Conservation (phyloP, 1,140 invertebrate genomes). For the Polyergus mexicanus region DNA sequence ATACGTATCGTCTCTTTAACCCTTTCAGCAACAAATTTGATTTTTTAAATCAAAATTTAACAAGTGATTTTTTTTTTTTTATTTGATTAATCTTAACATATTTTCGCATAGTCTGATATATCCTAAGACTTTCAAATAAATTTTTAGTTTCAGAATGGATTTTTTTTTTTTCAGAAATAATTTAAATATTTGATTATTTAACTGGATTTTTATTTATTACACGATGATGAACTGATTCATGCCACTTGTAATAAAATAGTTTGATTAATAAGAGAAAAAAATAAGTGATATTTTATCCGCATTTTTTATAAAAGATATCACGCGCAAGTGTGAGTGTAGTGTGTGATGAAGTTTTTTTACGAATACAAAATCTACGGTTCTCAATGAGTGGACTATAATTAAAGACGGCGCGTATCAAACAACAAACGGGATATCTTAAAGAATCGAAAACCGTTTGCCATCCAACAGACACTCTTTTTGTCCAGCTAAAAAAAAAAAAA, state of each 20-base stretch:
- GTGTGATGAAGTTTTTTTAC: background rate
- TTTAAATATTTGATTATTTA: background rate
- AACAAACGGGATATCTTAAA: constrained; percentile 24
- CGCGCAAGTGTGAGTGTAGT: background rate
- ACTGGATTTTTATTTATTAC: too few relatives aligned
- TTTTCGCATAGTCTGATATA: background rate
- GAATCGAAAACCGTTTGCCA: constrained; percentile 27
- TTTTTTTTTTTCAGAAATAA: background rate
- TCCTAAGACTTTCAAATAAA: background rate
- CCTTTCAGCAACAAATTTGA: background rate
- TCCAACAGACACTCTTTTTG: constrained; percentile 23
- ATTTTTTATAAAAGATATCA: background rate
- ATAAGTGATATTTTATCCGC: background rate
- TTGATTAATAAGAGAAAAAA: background rate
- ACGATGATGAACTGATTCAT: background rate
- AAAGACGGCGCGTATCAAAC: constrained; percentile 6
- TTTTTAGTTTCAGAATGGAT: background rate
- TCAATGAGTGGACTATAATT: constrained; percentile 1
- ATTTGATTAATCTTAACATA: background rate
- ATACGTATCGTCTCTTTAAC: background rate
- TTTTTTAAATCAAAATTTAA: background rate
- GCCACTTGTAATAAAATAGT: background rate
- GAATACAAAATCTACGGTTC: background rate
- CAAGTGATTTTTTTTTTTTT: background rate
- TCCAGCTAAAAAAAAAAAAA: too few relatives aligned